These are phyloP conservation scores for Epinephelus malabaricus DNA, from an alignment of 2,797 vertebrate genomes.

Conservation along the genomic window DNA sequence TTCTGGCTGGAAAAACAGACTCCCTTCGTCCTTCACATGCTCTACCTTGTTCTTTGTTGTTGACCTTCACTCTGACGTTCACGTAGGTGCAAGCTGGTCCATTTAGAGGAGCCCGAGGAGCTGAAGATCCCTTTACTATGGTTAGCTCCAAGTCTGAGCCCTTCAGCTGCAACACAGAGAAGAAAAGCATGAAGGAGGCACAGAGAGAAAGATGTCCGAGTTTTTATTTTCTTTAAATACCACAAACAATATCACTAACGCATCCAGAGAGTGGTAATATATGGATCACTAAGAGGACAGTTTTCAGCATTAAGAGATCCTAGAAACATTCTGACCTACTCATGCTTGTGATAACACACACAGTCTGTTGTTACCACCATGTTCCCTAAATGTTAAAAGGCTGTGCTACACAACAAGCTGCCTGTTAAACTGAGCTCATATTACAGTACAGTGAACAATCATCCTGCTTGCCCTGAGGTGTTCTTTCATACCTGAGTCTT, in stretches of 20 bases:
- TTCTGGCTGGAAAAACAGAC: not conserved
- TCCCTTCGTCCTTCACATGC: not conserved
- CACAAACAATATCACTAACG: not conserved
- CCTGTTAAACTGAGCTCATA: slow-evolving; percentile 6
- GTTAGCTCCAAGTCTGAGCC: slow-evolving; percentile 94
- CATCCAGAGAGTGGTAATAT: not conserved
- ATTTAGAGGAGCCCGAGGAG: slow-evolving; percentile 57
- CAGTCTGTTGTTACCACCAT: not conserved
- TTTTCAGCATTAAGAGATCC: not conserved
- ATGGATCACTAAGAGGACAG: not conserved
- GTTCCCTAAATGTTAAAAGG: not conserved
- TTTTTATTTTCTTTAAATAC: not conserved
- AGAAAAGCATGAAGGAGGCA: not conserved
- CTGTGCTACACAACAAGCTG: not conserved
- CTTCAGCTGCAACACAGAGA: slow-evolving; percentile 88
- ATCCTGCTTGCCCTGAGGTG: not conserved
- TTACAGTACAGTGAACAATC: not conserved
- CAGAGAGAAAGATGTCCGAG: not conserved
- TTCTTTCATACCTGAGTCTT: slow-evolving; percentile 89
- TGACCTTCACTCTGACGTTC: slow-evolving; percentile 89
- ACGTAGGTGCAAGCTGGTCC: slow-evolving; percentile 92
- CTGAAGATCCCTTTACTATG: slow-evolving; percentile 87
- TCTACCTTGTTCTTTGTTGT: slow-evolving; percentile 91
- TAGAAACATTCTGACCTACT: not conserved
- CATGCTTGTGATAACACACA: not conserved